A percentile compares a stretch with the other conserved stretches of the same genome.
phyloP scores from a whole-genome alignment of 2,888 invertebrate genomes.

The Caenorhabditis afra region DNA sequence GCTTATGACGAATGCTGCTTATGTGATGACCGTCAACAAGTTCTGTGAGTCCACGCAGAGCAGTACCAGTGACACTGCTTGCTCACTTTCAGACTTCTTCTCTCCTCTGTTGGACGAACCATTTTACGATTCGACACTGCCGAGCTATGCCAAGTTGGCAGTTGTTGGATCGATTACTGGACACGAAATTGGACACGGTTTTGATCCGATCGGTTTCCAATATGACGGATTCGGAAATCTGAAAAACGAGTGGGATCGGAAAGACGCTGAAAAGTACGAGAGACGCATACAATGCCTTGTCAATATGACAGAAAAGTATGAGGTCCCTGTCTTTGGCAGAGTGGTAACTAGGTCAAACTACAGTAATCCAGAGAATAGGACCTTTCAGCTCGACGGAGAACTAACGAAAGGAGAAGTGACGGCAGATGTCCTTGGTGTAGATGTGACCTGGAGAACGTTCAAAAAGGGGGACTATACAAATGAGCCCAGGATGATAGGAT shows the following conservation, averaged over 20 bases:
- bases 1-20: too few species aligned
- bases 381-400: neutral
- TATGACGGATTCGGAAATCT: neutral
- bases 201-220: neutral
- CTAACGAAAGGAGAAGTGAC: neutral
- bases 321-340: neutral
- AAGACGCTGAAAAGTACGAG: neutral
- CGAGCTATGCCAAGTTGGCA: neutral
- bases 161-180: neutral
- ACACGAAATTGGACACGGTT: slow-evolving; percentile 1
- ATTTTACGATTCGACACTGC: neutral
- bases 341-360: neutral
- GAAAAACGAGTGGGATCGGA: neutral
- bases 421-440: slow-evolving; percentile 19
- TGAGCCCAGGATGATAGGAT: slow-evolving; percentile 2
- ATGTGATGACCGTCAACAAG: too few species aligned
- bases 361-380: neutral
- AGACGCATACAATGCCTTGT: neutral
- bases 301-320: neutral
- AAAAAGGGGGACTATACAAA: slow-evolving; percentile 1
- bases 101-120: neutral
- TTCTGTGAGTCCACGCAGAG: too few species aligned
- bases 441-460: slow-evolving; percentile 23
- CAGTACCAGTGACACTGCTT: too few species aligned
- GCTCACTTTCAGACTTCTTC: neutral